A percentile compares a stretch with the other conserved stretches of the same genome.
These are phyloP conservation scores for Patella vulgata DNA, from an alignment of 1,140 invertebrate genomes.

Conservation along the genomic window DNA sequence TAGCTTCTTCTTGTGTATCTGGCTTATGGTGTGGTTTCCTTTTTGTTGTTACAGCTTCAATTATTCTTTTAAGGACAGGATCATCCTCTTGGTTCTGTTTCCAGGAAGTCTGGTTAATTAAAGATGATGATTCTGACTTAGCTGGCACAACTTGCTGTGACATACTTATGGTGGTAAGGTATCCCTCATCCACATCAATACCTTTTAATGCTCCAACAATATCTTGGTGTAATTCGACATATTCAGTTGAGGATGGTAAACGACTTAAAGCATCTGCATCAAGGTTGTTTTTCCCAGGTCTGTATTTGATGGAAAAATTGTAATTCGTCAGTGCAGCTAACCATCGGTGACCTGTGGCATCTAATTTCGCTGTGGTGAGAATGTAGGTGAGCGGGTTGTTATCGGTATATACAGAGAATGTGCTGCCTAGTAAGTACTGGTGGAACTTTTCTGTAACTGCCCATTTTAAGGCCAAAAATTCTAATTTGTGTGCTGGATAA, in stretches of 20 bases:
- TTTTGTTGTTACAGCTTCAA: conserved; percentile 5
- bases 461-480: conserved; percentile 28
- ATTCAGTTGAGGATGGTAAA: too few species aligned
- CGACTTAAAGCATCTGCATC: conserved; percentile 10
- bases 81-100: neutral
- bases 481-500: conserved; percentile 18
- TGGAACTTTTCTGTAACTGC: conserved; percentile 19
- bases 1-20: neutral
- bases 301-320: too few species aligned
- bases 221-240: conserved; percentile 1
- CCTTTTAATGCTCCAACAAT: neutral
- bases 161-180: neutral
- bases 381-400: conserved; percentile 25
- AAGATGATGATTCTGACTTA: neutral
- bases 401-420: too few species aligned
- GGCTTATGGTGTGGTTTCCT: neutral
- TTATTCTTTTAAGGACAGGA: neutral
- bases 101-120: neutral
- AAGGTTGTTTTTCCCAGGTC: too few species aligned
- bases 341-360: conserved; percentile 22
- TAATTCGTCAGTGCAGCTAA: too few species aligned
- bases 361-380: conserved; percentile 21
- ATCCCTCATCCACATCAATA: neutral
- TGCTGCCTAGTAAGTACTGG: conserved; percentile 16
- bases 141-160: neutral